Evolutionary conservation across 2,797 vertebrate species (phyloP), one percentile per base, ranked within the genome.

Genomic region (Zenarchopterus dispar): DNA sequence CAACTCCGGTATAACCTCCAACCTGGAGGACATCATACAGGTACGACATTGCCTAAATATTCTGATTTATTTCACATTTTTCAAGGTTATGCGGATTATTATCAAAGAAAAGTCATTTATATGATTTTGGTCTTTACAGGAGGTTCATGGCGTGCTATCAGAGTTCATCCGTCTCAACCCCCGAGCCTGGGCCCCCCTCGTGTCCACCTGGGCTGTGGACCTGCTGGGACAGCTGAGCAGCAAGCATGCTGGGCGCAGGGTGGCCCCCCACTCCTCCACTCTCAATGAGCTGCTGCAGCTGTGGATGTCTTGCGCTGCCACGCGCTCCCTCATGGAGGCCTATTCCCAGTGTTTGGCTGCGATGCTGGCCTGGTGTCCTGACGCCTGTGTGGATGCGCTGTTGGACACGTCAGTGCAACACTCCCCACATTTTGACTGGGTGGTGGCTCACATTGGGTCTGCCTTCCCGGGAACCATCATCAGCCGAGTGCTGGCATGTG

Each of bases 371-470:
- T 95, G 92, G 84, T 98, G 97, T 44, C 97, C 97, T 0, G 97
- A 99, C 6, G 96, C 96, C 1, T 98, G 97, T 10, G 97, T 99
- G 33, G 97, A 97, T 5, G 96, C 96, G 0, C 62, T 99, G 60
- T 58, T 99, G 60, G 96, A 99, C 78, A 98, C 97, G 0, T 99
- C 97, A 0, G 95, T 98, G 18, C 96, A 96, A 56, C 97, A 98
- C 73, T 97, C 97, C 0, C 97, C 97, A 0, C 96, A 99, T 61
- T 98, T 99, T 22, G 97, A 99, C 80, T 99, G 97, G 97, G 97
- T 98, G 21, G 97, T 99, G 24, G 97, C 97, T 1, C 97, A 99
- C 79, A 97, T 99, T 0, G 97, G 97, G n/a, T 97, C 96, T 0
- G 96, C 97, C 19, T 98, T 99, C 84, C 97, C 97, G 0, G 93